Conservation (phyloP, 2,113 vertebrate genomes). For the Periophthalmodon schlosseri region DNA sequence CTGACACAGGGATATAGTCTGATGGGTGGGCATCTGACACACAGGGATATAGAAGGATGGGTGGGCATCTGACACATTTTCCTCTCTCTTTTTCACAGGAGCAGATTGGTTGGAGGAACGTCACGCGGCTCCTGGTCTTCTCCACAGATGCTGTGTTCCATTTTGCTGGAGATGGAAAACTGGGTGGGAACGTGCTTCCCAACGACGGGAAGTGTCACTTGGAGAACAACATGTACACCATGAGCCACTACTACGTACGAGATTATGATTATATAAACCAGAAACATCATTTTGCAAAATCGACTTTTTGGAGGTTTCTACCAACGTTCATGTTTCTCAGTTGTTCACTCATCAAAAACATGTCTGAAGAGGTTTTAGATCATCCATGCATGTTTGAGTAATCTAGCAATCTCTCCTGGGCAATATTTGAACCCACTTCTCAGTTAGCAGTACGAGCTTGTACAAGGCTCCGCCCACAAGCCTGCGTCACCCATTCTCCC, state of each 20-base stretch:
- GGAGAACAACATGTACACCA: conserved; percentile 90
- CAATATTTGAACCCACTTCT: too few relatives aligned
- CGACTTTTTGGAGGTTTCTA: too few relatives aligned
- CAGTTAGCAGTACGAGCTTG: too few relatives aligned
- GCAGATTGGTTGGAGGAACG: conserved; percentile 94
- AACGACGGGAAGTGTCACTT: conserved; percentile 96
- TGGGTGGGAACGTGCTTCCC: conserved; percentile 96
- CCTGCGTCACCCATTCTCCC: too few relatives aligned
- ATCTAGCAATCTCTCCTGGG: too few relatives aligned
- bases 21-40: neutral
- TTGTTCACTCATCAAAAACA: too few relatives aligned
- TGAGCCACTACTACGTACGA: conserved; percentile 98
- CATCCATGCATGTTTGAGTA: too few relatives aligned
- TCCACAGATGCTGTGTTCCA: conserved; percentile 98
- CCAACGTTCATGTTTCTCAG: too few relatives aligned
- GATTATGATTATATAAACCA: conserved; percentile 14
- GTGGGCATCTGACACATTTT: neutral
- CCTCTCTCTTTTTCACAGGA: conserved; percentile 69
- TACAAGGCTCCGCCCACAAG: too few relatives aligned
- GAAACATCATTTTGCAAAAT: neutral
- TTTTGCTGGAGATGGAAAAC: conserved; percentile 97
- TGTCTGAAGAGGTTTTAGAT: too few relatives aligned
- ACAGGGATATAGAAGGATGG: neutral
- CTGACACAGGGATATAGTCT: too few relatives aligned
- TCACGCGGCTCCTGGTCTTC: conserved; percentile 94